These are phyloP conservation scores for Aurelia coerulea DNA, from an alignment of 30 jellyfish, hydroid and myxozoan genomes.

Conservation along the genomic window DNA sequence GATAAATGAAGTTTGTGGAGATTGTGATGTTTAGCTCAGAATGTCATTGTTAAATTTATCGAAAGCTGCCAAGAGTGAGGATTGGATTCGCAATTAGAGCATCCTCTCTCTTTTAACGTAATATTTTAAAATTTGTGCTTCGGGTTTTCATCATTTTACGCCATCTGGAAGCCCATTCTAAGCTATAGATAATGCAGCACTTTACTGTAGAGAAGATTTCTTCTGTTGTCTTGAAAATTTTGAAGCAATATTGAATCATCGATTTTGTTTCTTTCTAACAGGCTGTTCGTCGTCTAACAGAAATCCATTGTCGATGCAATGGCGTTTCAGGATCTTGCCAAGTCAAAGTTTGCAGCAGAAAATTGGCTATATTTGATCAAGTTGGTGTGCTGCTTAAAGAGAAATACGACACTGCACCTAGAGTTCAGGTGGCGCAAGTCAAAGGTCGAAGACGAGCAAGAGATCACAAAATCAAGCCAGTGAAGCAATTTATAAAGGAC, in stretches of 20 bases:
- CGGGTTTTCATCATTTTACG: no score
- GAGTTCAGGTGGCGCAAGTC: constrained; percentile 80
- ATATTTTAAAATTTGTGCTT: no score
- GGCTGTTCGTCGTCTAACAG: constrained; percentile 69
- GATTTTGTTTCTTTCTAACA: not conserved
- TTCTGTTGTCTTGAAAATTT: no score
- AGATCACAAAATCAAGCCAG: constrained; percentile 75
- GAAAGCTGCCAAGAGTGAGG: no score
- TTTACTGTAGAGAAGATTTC: no score
- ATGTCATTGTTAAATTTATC: no score
- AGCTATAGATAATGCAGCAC: no score
- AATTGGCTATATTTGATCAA: constrained; percentile 27
- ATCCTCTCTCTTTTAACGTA: no score
- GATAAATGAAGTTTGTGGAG: no score
- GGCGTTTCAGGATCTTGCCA: constrained; percentile 97
- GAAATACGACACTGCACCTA: constrained; percentile 89
- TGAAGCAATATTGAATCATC: not conserved
- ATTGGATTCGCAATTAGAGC: no score
- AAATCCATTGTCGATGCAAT: constrained; percentile 82
- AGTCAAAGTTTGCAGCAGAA: constrained; percentile 80
- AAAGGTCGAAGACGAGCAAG: constrained; percentile 68
- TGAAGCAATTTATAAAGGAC: constrained; percentile 61
- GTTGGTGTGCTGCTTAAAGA: constrained; percentile 85
- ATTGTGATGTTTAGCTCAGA: no score
- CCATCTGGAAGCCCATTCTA: no score